A percentile compares a stretch with the other conserved stretches of the same genome.
These are phyloP conservation scores for Brachymystax lenok DNA, from an alignment of 2,797 vertebrate genomes.

Conservation along the genomic window DNA sequence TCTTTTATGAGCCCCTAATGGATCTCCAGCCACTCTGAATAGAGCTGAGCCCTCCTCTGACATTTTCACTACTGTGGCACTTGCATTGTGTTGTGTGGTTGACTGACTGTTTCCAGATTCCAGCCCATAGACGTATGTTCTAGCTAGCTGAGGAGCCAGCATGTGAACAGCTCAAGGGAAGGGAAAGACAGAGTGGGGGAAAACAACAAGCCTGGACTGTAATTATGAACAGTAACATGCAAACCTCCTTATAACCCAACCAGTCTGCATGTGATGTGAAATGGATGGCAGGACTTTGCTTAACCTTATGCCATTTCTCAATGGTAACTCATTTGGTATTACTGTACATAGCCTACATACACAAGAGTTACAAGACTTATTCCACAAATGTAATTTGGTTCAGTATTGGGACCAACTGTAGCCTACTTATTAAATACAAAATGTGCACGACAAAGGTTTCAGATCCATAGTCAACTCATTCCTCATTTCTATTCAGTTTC, in stretches of 20 bases:
- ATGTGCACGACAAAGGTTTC: not conserved
- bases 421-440: not conserved
- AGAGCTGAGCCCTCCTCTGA: slow-evolving; percentile 29
- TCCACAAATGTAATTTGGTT: too few relatives aligned
- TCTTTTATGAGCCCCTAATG: slow-evolving; percentile 48
- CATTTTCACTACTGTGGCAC: slow-evolving; percentile 39
- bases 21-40: slow-evolving; percentile 58
- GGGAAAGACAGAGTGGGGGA: not conserved
- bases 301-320: too few relatives aligned
- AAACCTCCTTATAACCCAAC: not conserved
- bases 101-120: slow-evolving; percentile 50
- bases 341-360: too few relatives aligned
- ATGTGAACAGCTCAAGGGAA: slow-evolving; percentile 29
- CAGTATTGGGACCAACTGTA: too few relatives aligned
- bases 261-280: not conserved
- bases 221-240: not conserved
- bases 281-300: not conserved
- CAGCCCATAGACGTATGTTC: not conserved
- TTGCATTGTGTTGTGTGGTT: slow-evolving; percentile 44
- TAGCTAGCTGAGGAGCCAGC: slow-evolving; percentile 31
- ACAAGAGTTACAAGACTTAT: too few relatives aligned
- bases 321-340: too few relatives aligned
- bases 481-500: too few relatives aligned
- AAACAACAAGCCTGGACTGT: not conserved
- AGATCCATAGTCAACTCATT: not conserved